Percentiles rank a stretch among this genome's conserved stretches.
These are phyloP conservation scores for Mormyrus lacerda DNA, from an alignment of 2,113 vertebrate genomes.

Conservation along the genomic window DNA sequence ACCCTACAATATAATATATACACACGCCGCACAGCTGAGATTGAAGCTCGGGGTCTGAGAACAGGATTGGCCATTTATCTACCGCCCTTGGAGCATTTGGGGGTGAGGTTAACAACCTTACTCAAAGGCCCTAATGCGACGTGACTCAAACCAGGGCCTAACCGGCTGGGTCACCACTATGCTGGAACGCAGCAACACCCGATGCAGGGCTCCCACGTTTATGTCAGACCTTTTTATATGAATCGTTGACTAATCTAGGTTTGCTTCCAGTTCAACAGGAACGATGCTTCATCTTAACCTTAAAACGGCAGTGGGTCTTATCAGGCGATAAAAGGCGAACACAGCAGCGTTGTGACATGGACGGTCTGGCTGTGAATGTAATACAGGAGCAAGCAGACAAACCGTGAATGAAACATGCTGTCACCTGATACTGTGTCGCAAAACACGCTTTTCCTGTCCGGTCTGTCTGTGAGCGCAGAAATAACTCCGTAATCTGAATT, in stretches of 20 bases:
- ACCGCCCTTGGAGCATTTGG: background rate
- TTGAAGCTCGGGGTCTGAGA: background rate
- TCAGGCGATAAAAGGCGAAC: background rate
- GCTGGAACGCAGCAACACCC: background rate
- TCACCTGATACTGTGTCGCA: background rate
- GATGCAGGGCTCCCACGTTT: background rate
- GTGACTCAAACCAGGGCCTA: background rate
- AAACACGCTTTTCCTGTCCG: background rate
- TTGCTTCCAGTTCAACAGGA: background rate
- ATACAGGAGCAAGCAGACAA: background rate
- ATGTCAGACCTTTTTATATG: background rate
- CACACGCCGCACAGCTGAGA: background rate
- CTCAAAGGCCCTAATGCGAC: background rate
- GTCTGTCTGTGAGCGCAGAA: background rate
- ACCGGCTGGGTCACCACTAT: background rate
- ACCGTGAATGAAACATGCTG: background rate
- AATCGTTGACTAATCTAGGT: background rate
- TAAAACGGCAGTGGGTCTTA: background rate
- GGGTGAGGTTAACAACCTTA: background rate
- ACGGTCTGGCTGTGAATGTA: background rate
- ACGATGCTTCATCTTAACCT: background rate
- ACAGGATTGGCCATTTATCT: background rate
- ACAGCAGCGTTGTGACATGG: too few species aligned
- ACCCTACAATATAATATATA: background rate
- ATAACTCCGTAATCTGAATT: background rate